Conservation (phyloP, 2,888 invertebrate genomes). For the Parelbella ahira region DNA sequence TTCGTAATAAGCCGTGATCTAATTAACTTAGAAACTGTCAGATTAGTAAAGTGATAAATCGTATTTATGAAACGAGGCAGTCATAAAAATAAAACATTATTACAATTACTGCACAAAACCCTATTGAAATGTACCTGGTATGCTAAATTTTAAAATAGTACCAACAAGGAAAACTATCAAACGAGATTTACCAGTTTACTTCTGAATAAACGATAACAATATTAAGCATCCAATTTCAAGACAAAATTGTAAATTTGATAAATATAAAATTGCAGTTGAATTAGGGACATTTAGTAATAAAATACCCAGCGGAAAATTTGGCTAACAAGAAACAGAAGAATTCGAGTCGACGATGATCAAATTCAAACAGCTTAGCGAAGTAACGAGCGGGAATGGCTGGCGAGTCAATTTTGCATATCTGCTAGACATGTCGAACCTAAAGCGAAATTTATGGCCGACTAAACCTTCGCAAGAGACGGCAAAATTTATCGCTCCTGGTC, state of each 20-base stretch:
- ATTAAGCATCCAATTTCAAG: slow-evolving; percentile 8
- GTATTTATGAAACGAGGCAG: not conserved
- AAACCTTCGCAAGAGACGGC: slow-evolving; percentile 29
- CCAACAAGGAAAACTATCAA: too few species aligned
- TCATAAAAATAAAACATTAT: too few species aligned
- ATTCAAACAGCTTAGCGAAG: slow-evolving; percentile 36
- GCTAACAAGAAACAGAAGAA: slow-evolving; percentile 29
- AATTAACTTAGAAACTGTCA: slow-evolving; percentile 15
- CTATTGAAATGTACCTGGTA: too few species aligned
- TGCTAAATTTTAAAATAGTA: too few species aligned
- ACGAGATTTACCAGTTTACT: too few species aligned
- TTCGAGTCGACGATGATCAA: slow-evolving; percentile 33
- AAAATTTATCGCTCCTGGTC: slow-evolving; percentile 19
- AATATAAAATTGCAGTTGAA: slow-evolving; percentile 24
- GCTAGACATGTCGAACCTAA: slow-evolving; percentile 34
- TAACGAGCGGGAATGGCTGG: slow-evolving; percentile 33
- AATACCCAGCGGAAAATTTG: slow-evolving; percentile 44
- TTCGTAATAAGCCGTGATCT: slow-evolving; percentile 4
- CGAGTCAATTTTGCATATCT: slow-evolving; percentile 36
- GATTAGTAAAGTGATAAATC: slow-evolving; percentile 3
- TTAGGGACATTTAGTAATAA: slow-evolving; percentile 41
- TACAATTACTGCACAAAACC: too few species aligned
- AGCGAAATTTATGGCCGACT: slow-evolving; percentile 33
- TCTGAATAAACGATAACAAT: too few species aligned
- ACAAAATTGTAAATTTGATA: too few species aligned